Evolutionary conservation across 1,140 invertebrate genomes (phyloP).

Genomic region (Drosophila orena): DNA sequence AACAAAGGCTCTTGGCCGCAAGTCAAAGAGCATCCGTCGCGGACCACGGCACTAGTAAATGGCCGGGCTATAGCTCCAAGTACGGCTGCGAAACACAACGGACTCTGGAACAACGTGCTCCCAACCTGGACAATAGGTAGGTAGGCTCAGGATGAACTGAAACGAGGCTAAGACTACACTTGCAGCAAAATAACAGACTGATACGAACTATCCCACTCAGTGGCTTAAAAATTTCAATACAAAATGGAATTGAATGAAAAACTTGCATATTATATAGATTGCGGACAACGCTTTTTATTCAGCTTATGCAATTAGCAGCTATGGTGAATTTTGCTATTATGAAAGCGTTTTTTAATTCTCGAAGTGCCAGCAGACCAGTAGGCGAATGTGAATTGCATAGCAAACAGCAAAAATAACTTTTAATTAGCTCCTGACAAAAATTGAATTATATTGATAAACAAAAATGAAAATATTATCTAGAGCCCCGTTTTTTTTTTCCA

Average conservation of each 20-base stretch:
- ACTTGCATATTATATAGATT: too few species aligned
- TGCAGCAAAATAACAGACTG: too few species aligned
- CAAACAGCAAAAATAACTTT: too few species aligned
- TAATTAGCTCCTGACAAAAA: background rate
- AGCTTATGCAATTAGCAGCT: too few species aligned
- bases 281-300: too few species aligned
- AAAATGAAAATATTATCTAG: background rate
- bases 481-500: background rate
- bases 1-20: constrained; percentile 55
- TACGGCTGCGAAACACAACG: constrained; percentile 56
- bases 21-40: constrained; percentile 73
- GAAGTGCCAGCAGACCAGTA: too few species aligned
- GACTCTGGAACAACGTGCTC: constrained; percentile 60
- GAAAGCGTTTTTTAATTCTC: too few species aligned
- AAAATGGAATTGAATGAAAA: too few species aligned
- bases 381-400: too few species aligned
- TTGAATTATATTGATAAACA: background rate
- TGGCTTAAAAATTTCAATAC: too few species aligned
- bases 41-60: constrained; percentile 54
- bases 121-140: constrained; percentile 29
- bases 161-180: constrained; percentile 40
- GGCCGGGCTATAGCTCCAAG: constrained; percentile 30
- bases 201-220: too few species aligned
- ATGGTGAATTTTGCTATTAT: too few species aligned
- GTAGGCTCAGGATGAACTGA: constrained; percentile 21